Base-by-base conservation (phyloP, 2,797 vertebrate genomes). In the Acridotheres tristis region DNA sequence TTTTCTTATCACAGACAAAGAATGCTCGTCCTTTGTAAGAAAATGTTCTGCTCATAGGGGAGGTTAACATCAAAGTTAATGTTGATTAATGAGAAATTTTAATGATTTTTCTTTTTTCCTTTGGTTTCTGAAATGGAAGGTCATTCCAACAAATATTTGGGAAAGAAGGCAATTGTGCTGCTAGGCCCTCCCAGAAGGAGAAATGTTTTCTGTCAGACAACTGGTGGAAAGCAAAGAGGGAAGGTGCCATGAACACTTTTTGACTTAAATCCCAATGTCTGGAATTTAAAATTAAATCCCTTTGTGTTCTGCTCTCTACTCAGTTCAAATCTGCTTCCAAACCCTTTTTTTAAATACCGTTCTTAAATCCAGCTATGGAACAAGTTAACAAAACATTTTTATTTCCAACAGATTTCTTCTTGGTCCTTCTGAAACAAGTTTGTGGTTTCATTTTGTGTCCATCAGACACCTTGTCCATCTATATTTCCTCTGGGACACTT, bases 1-100 rank as follows among this genome's bases (percentile, higher is more conserved):
- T 95, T 93, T 95, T 88, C 85, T 94, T 95, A 88, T 93, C 92
- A 53, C 8, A 30, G 40, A 10, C 53, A 74, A 69, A 79, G 76
- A 90, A 68, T 3, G 3, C 30, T 74, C 34, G 5, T 29, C 58
- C 51, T 75, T 50, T 48, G 54, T 66, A 61, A 82, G 43, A 82
- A 59, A 43, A 43, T 15, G 15, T 68, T 54, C 10, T 78, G 58
- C 62, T 84, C 22, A 0, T 11, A 74, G 23, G 18, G 21, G 12
- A 90, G 38, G 17, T 16, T 53, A 90, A 59, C 34, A 80, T 53
- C 47, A 57, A 74, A 63, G n/a, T 40, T 75, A 53, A 40, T 67
- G 47, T 23, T 69, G 54, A 87, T 86, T 85, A 72, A 75, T 82
- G 58, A 74, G 48, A 92, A 68, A 67, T 42, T 73, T 36, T 58